Conservation (phyloP, 2,797 vertebrate species). For the Phrynocephalus guinanensis region DNA sequence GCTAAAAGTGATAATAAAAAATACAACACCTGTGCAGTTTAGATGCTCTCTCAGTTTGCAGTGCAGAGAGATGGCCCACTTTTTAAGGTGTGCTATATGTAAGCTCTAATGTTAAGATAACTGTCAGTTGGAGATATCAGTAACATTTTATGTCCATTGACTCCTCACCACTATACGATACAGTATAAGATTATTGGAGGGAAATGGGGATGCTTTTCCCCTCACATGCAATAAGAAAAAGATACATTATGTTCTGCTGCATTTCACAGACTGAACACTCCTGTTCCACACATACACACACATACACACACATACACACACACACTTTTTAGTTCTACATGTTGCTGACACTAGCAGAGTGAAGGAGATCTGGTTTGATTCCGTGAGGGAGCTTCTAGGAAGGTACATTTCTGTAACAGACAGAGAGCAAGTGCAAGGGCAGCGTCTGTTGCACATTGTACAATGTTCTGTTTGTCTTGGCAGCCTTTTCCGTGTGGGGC, state of each 20-base stretch:
- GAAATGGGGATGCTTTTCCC: not conserved
- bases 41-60: too few relatives aligned
- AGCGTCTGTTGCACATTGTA: not conserved
- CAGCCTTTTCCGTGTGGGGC: not conserved
- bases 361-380: not conserved
- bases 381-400: not conserved
- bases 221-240: not conserved
- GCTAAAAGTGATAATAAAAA: too few relatives aligned
- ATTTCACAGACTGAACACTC: not conserved
- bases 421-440: constrained; percentile 6
- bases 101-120: too few relatives aligned
- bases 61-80: too few relatives aligned
- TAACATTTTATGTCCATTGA: not conserved
- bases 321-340: not conserved
- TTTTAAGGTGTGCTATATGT: too few relatives aligned
- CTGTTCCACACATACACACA: too few relatives aligned
- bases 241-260: not conserved
- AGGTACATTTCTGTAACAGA: constrained; percentile 10
- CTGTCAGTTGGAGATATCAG: too few relatives aligned
- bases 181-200: not conserved
- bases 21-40: too few relatives aligned
- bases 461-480: constrained; percentile 23
- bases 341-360: not conserved
- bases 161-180: not conserved
- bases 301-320: too few relatives aligned